Percentiles rank a stretch among this genome's conserved stretches.
phyloP scores from a whole-genome alignment of 2,797 vertebrate species.

The Oryzias dopingdopingensis region DNA sequence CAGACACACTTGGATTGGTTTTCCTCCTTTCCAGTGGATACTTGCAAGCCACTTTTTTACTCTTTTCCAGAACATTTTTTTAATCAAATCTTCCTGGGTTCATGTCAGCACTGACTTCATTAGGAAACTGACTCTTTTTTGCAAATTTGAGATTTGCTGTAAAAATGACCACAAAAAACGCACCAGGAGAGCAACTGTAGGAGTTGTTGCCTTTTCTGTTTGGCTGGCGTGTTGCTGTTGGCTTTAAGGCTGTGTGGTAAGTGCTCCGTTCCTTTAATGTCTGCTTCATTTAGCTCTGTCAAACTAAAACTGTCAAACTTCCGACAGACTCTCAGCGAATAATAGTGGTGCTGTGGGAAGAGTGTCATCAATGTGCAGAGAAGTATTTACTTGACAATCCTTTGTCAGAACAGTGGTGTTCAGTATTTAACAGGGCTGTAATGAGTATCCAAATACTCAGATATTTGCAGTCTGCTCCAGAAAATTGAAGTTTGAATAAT shows the following conservation, averaged over 20 bases:
- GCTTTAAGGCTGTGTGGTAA: conserved; percentile 47
- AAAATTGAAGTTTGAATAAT: too few relatives aligned
- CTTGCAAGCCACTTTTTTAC: conserved; percentile 11
- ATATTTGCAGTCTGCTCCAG: too few relatives aligned
- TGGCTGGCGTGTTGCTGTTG: conserved; percentile 9
- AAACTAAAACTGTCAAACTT: background rate
- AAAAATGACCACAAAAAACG: conserved; percentile 27
- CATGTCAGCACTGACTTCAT: background rate
- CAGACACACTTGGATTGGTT: conserved; percentile 32
- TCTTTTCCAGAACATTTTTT: conserved; percentile 12
- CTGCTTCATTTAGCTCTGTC: background rate
- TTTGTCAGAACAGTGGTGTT: too few relatives aligned
- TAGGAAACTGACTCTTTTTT: conserved; percentile 16
- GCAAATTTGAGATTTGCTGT: conserved; percentile 15
- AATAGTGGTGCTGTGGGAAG: too few relatives aligned
- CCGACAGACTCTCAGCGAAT: background rate
- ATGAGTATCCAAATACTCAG: too few relatives aligned
- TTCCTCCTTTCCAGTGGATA: conserved; percentile 39
- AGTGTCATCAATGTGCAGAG: too few relatives aligned
- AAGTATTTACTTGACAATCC: too few relatives aligned
- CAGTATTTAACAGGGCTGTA: too few relatives aligned
- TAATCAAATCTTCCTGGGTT: background rate
- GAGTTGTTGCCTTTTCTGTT: conserved; percentile 11
- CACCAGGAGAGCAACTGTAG: conserved; percentile 19
- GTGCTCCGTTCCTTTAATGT: conserved; percentile 9